Conservation (phyloP, 1,140 invertebrate genomes). For the Leptinotarsa texana region DNA sequence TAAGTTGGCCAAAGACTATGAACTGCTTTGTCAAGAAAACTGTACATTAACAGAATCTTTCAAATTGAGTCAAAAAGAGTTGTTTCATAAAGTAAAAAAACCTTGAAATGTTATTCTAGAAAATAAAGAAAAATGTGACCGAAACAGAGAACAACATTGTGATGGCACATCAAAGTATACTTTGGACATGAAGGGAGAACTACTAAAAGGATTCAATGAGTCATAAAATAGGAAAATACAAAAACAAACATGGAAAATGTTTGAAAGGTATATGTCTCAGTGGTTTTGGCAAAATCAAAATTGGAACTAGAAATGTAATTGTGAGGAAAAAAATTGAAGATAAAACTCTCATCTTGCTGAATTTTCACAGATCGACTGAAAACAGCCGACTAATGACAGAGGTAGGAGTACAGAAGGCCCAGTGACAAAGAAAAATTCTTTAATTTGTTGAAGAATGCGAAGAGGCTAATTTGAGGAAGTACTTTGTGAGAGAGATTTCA, state of each 20-base stretch:
- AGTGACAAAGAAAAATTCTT: conserved; percentile 38
- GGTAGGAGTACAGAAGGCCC: conserved; percentile 47
- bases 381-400: conserved; percentile 50
- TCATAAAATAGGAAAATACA: conserved; percentile 24
- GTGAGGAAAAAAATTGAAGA: conserved; percentile 47
- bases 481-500: too few relatives aligned
- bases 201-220: conserved; percentile 32
- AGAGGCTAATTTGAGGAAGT: conserved; percentile 34
- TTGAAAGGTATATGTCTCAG: conserved; percentile 42
- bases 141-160: conserved; percentile 41
- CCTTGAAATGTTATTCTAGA: too few relatives aligned
- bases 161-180: conserved; percentile 37
- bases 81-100: too few relatives aligned
- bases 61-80: conserved; percentile 31
- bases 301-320: conserved; percentile 46
- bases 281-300: conserved; percentile 47
- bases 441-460: conserved; percentile 45
- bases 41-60: conserved; percentile 25
- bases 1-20: conserved; percentile 23
- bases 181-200: conserved; percentile 37
- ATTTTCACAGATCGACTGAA: conserved; percentile 43
- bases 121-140: conserved; percentile 40
- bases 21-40: conserved; percentile 24
- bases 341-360: too few relatives aligned
- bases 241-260: conserved; percentile 42